These are phyloP conservation scores for Nasonia vitripennis DNA, from an alignment of 1,140 invertebrate genomes.

Conservation along the genomic window DNA sequence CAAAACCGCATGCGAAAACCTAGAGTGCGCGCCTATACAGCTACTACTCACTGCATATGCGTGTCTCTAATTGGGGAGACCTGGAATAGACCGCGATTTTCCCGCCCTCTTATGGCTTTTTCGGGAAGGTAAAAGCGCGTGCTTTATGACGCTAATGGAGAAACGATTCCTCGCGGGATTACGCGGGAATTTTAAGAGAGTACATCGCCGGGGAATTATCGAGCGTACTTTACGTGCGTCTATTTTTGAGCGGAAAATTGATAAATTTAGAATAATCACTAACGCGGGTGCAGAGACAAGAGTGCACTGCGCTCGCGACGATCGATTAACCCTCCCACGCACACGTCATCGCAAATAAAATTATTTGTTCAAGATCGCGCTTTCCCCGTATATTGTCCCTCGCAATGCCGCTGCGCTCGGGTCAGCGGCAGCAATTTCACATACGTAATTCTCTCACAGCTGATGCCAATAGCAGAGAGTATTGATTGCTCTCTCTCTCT, in stretches of 20 bases:
- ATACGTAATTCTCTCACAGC: not conserved
- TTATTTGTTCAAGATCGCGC: too few relatives aligned
- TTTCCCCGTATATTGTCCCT: too few relatives aligned
- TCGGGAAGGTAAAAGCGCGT: not conserved
- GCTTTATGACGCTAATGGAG: not conserved
- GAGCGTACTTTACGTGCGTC: too few relatives aligned
- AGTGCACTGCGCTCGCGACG: too few relatives aligned
- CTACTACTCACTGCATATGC: not conserved
- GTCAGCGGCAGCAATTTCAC: not conserved
- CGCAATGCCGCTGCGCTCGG: not conserved
- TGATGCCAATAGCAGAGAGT: constrained; percentile 27
- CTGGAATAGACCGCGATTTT: not conserved
- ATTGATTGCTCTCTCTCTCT: constrained; percentile 20
- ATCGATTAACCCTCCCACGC: too few relatives aligned
- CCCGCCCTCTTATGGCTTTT: not conserved
- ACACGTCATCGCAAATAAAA: too few relatives aligned
- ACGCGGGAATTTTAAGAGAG: not conserved
- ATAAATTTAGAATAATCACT: too few relatives aligned
- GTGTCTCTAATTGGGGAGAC: constrained; percentile 18
- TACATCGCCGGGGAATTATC: too few relatives aligned
- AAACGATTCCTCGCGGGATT: not conserved
- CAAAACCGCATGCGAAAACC: constrained; percentile 37
- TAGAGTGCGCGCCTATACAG: not conserved
- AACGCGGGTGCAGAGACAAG: too few relatives aligned
- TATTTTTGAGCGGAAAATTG: too few relatives aligned